Conservation (phyloP, 2,797 vertebrate genomes). For the Chlorospingus semifuscus region DNA sequence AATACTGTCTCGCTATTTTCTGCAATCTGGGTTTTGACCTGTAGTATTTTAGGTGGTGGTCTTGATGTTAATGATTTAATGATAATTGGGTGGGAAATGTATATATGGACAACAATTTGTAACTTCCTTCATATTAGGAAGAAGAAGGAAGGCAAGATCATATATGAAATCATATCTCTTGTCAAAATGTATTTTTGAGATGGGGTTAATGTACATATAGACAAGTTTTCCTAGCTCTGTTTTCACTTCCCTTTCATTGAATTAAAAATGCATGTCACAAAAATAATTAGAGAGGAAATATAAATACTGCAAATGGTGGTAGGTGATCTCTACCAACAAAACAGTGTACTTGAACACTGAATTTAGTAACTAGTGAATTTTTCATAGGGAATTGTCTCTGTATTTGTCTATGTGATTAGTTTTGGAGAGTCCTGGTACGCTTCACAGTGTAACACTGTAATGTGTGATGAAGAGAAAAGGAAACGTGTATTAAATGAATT, state of each 20-base stretch:
- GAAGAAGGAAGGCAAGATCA: background rate
- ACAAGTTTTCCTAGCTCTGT: background rate
- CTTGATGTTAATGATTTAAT: background rate
- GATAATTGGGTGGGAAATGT: background rate
- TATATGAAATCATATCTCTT: background rate
- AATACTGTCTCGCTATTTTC: background rate
- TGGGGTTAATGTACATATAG: background rate
- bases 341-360: background rate
- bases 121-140: background rate
- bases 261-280: background rate
- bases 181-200: background rate
- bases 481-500: background rate
- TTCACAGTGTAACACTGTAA: background rate
- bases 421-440: background rate
- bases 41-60: background rate
- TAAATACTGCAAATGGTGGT: background rate
- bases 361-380: background rate
- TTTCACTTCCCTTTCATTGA: background rate
- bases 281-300: background rate
- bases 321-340: background rate
- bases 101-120: background rate
- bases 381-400: background rate
- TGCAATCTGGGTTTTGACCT: background rate
- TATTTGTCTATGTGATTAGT: background rate
- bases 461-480: background rate